These are phyloP conservation scores for Columba guinea DNA, from an alignment of 2,797 vertebrate genomes.

Conservation along the genomic window DNA sequence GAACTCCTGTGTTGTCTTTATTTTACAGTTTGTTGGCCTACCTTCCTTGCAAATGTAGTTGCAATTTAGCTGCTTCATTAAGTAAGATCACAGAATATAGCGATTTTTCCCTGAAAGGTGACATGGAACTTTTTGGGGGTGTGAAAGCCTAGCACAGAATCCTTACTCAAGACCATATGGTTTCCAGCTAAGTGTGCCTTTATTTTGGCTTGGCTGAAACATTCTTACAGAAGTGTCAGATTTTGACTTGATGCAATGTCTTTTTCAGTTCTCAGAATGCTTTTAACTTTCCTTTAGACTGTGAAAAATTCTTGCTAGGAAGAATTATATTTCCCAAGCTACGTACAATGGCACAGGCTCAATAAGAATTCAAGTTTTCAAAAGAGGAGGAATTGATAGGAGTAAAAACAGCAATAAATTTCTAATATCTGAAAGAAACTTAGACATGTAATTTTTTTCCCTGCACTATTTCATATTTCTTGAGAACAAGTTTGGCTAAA, in stretches of 20 bases:
- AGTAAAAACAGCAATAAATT: constrained; percentile 49
- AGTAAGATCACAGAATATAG: not conserved
- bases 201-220: constrained; percentile 59
- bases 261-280: constrained; percentile 52
- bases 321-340: constrained; percentile 62
- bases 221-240: constrained; percentile 54
- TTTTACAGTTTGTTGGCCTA: not conserved
- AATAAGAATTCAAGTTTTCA: constrained; percentile 22
- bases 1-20: not conserved
- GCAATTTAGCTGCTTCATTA: not conserved
- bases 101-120: not conserved
- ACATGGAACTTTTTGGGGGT: not conserved
- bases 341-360: not conserved
- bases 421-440: constrained; percentile 55
- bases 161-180: constrained; percentile 9
- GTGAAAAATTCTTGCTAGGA: constrained; percentile 41
- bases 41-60: not conserved
- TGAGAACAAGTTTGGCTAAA: constrained; percentile 40
- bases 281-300: constrained; percentile 47
- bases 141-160: constrained; percentile 6
- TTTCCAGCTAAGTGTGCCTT: constrained; percentile 54
- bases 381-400: constrained; percentile 39
- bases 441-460: not conserved
- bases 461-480: constrained; percentile 32
- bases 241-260: constrained; percentile 50